A percentile compares a stretch with the other conserved stretches of the same genome.
These are phyloP conservation scores for Monopis laevigella DNA, from an alignment of 2,888 invertebrate genomes.

Conservation along the genomic window DNA sequence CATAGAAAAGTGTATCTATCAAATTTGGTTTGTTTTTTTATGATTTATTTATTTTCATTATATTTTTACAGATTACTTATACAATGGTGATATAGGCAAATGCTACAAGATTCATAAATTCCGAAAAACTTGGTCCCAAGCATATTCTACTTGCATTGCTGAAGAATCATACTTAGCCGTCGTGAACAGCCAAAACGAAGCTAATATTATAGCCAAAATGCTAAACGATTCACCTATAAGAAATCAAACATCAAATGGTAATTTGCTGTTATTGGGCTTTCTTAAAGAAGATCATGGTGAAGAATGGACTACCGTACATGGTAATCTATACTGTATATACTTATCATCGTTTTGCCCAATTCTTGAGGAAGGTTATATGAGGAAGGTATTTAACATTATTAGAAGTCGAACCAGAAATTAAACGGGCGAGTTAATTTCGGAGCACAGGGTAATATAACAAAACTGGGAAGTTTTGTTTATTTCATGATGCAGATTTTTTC, in stretches of 20 bases:
- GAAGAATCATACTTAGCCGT: conserved; percentile 15
- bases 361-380: too few species aligned
- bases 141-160: conserved; percentile 11
- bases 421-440: too few species aligned
- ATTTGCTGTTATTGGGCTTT: background rate
- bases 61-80: background rate
- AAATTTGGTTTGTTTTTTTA: background rate
- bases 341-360: too few species aligned
- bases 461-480: too few species aligned
- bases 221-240: background rate
- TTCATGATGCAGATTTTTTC: too few species aligned
- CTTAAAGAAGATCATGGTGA: background rate
- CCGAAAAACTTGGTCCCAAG: conserved; percentile 13
- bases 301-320: background rate
- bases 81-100: conserved; percentile 2
- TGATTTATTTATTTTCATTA: background rate
- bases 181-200: conserved; percentile 12
- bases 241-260: background rate
- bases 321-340: background rate
- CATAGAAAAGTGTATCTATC: background rate
- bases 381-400: too few species aligned
- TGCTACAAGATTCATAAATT: conserved; percentile 14
- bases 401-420: too few species aligned
- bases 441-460: too few species aligned
- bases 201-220: too few species aligned